phyloP scores from a whole-genome alignment of 2,113 vertebrate species.

The Rhabdomys dilectus region DNA sequence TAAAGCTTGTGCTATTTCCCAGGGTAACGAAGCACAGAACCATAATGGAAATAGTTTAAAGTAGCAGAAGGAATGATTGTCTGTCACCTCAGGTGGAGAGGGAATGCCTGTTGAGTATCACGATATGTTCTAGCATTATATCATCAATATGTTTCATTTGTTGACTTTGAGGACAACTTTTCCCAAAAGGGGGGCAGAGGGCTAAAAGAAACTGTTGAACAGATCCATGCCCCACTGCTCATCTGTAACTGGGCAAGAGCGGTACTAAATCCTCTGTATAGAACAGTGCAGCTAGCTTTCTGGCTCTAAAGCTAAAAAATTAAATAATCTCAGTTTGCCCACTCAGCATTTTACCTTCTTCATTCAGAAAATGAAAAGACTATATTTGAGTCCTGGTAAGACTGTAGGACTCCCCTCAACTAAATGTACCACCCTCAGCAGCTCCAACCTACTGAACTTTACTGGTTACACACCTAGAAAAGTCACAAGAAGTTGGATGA shows the following conservation, averaged over 20 bases:
- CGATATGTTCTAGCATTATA: background rate
- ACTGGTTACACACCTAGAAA: background rate
- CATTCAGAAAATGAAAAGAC: background rate
- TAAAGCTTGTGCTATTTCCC: background rate
- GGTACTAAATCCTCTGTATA: too few relatives aligned
- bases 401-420: background rate
- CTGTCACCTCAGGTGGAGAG: background rate
- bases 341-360: background rate
- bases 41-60: background rate
- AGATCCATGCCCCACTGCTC: background rate
- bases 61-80: background rate
- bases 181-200: background rate
- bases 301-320: background rate
- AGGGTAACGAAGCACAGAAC: background rate
- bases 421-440: background rate
- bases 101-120: background rate
- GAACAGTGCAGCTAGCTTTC: background rate
- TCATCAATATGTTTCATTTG: background rate
- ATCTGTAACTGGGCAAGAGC: background rate
- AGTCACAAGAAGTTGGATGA: background rate
- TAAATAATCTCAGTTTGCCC: background rate
- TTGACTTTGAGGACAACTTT: background rate
- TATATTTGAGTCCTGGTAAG: background rate
- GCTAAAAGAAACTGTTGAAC: background rate
- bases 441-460: background rate